Conservation (phyloP, 2,797 vertebrate species). For the Neostethus bicornis region DNA sequence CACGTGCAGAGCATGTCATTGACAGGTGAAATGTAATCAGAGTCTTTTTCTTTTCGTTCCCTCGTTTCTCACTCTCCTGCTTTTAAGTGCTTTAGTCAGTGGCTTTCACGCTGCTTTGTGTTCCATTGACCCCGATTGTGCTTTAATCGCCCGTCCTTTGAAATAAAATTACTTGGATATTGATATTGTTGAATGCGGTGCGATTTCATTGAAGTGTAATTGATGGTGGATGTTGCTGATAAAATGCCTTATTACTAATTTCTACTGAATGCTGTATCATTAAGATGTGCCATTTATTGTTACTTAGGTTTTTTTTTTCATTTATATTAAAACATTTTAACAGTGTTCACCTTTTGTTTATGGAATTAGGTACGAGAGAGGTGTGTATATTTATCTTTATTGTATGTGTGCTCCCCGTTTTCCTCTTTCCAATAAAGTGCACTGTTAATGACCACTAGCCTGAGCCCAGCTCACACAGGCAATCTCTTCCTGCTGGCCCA, state of each 20-base stretch:
- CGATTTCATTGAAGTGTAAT: slow-evolving; percentile 69
- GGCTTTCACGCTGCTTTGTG: slow-evolving; percentile 76
- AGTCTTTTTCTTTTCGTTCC: slow-evolving; percentile 69
- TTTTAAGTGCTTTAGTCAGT: slow-evolving; percentile 78
- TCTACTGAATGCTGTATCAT: slow-evolving; percentile 61
- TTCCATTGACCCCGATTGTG: slow-evolving; percentile 77
- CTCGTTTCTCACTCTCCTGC: slow-evolving; percentile 75
- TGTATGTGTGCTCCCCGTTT: slow-evolving; percentile 48
- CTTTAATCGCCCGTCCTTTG: slow-evolving; percentile 79
- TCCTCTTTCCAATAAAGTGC: slow-evolving; percentile 75
- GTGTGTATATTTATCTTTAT: slow-evolving; percentile 12
- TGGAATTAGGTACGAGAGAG: slow-evolving; percentile 27
- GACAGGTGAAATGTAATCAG: slow-evolving; percentile 84
- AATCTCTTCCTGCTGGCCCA: slow-evolving; percentile 77
- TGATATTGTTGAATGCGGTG: slow-evolving; percentile 76
- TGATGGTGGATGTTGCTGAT: slow-evolving; percentile 64
- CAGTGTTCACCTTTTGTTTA: background rate
- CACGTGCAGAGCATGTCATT: slow-evolving; percentile 76
- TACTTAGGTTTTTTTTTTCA: slow-evolving; percentile 24
- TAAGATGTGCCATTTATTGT: slow-evolving; percentile 64
- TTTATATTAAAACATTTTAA: slow-evolving; percentile 9
- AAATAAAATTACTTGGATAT: slow-evolving; percentile 81
- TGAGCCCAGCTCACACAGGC: slow-evolving; percentile 67
- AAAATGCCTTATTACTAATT: slow-evolving; percentile 62
- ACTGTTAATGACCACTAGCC: slow-evolving; percentile 77